Percentiles rank a stretch among this genome's conserved stretches.
These are phyloP conservation scores for Pionites leucogaster DNA, from an alignment of 2,113 vertebrate species.

Conservation along the genomic window DNA sequence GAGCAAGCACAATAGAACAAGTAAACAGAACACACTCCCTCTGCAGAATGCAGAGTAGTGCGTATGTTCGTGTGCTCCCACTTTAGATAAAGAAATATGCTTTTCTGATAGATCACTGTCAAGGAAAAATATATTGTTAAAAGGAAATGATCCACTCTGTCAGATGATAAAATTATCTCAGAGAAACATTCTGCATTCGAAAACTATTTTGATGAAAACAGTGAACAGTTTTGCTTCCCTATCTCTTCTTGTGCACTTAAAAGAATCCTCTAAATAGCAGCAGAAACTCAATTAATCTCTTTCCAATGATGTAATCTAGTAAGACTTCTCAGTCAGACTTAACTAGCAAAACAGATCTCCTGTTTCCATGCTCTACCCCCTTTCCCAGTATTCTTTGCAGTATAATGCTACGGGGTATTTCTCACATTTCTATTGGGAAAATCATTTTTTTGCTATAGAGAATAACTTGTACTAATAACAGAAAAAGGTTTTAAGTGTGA, in stretches of 20 bases:
- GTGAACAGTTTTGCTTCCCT: not conserved
- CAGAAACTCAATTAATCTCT: not conserved
- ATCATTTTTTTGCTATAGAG: not conserved
- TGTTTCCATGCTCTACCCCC: not conserved
- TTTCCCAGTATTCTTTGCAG: not conserved
- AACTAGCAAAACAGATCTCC: not conserved
- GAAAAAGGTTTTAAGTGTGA: not conserved
- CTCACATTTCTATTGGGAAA: not conserved
- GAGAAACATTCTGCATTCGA: not conserved
- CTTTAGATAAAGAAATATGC: not conserved
- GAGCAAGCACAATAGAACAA: not conserved
- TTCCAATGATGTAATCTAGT: not conserved
- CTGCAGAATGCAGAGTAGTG: not conserved
- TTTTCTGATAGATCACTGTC: not conserved
- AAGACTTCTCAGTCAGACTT: not conserved
- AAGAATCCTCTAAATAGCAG: not conserved
- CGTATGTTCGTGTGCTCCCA: not conserved
- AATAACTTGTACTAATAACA: not conserved
- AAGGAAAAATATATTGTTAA: not conserved
- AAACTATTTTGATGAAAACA: not conserved
- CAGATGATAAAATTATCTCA: not conserved
- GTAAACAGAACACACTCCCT: not conserved
- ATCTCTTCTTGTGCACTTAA: not conserved
- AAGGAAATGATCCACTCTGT: not conserved
- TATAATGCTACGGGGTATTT: not conserved